A percentile compares a stretch with the other conserved stretches of the same genome.
phyloP scores from a whole-genome alignment of 1,140 invertebrate genomes.

The Leucophenga varia region DNA sequence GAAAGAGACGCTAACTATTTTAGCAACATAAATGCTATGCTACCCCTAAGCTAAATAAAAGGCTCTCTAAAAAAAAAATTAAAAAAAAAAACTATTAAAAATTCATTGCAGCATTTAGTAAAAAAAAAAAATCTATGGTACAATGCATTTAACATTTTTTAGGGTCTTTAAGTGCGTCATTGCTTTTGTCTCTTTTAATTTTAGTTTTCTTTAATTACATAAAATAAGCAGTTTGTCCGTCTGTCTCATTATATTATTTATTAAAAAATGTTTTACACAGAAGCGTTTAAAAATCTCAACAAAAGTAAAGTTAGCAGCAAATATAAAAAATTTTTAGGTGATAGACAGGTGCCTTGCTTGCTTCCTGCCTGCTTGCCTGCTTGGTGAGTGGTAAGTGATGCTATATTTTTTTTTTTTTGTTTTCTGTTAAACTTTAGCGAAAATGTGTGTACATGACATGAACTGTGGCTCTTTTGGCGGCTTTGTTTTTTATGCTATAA shows the following conservation, averaged over 20 bases:
- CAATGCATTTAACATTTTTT: slow-evolving; percentile 48
- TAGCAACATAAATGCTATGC: no score
- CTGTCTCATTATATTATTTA: slow-evolving; percentile 51
- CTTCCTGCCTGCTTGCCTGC: no score
- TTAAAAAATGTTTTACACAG: slow-evolving; percentile 53
- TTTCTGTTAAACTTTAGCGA: no score
- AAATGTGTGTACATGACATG: background rate
- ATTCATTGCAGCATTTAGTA: slow-evolving; percentile 20
- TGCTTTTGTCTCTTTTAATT: slow-evolving; percentile 12
- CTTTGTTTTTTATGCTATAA: no score
- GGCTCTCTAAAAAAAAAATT: no score
- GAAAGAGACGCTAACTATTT: no score
- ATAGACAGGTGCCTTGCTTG: slow-evolving; percentile 20
- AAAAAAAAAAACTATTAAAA: no score
- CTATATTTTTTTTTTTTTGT: no score
- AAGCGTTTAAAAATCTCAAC: slow-evolving; percentile 35
- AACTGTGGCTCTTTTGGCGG: background rate
- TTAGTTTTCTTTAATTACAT: slow-evolving; percentile 18
- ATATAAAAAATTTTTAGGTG: slow-evolving; percentile 12
- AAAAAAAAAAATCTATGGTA: no score
- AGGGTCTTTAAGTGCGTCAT: slow-evolving; percentile 44
- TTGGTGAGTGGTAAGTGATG: no score
- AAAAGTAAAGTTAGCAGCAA: slow-evolving; percentile 1
- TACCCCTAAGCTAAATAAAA: no score
- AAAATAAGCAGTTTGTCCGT: slow-evolving; percentile 33